Conservation (phyloP, 2,888 invertebrate genomes). For the Ormyrus pomaceus region DNA sequence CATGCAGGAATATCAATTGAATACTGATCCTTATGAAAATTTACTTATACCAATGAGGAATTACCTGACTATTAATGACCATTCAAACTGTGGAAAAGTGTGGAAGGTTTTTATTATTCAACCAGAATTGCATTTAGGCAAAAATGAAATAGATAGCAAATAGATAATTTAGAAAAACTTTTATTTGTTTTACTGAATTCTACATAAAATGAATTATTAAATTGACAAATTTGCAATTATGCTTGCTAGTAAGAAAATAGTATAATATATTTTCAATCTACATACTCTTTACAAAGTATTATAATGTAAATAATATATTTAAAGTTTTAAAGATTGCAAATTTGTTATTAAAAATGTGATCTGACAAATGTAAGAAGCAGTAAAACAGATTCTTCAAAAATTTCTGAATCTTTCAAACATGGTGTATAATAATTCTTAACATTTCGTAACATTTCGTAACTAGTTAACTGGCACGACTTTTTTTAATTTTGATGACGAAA, state of each 20-base stretch:
- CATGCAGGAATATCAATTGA: constrained; percentile 82
- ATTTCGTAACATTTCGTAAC: background rate
- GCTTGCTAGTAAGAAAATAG: background rate
- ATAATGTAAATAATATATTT: too few relatives aligned
- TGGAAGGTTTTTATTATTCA: constrained; percentile 77
- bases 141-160: constrained; percentile 29
- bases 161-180: constrained; percentile 30
- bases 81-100: constrained; percentile 82
- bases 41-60: constrained; percentile 80
- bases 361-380: background rate
- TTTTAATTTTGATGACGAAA: too few relatives aligned
- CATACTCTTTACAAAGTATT: too few relatives aligned
- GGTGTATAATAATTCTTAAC: constrained; percentile 5
- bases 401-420: constrained; percentile 11
- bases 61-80: constrained; percentile 76
- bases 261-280: background rate
- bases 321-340: background rate
- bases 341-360: constrained; percentile 18
- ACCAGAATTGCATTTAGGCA: constrained; percentile 68
- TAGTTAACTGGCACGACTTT: too few relatives aligned
- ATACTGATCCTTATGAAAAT: constrained; percentile 80
- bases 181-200: constrained; percentile 9
- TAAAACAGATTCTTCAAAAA: background rate
- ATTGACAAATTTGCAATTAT: background rate
- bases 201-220: constrained; percentile 10